Evolutionary conservation across 2,797 vertebrate species (phyloP), one percentile per base, ranked within the genome.

Genomic region (Labroides dimidiatus): DNA sequence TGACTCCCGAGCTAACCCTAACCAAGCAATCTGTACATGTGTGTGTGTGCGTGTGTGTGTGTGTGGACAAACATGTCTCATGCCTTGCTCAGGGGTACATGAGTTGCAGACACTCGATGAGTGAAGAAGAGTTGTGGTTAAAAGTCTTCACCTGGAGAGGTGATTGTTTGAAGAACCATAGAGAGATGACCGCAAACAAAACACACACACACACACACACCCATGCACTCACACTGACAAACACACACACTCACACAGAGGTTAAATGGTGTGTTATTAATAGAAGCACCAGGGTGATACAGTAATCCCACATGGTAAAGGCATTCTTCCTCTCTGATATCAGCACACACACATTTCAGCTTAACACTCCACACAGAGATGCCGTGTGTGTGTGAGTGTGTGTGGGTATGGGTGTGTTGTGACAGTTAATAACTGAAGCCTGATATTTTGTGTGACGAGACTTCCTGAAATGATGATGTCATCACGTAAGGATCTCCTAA

Each of bases 271-370:
- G 63, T 21, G 78, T 49, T 89, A 84, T 88, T 75, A 78, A 84
- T 88, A 84, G 88, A 81, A 67, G 76, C 24, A 61, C 64, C 75
- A 84, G 77, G 77, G 77, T 84, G 82, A 82, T 77, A 61, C 81
- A 59, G 75, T 87, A 68, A 82, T 84, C 72, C 75, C 66, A 39
- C 63, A 21, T 69, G 73, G 69, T 43, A 7, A 33, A 39, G 36
- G 59, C 69, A 78, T 84, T 81, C 64, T 78, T 77, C 39, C 71
- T 58, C 75, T 65, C 75, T 81, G 62, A 74, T 86, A 78, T 77
- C 81, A 75, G 44, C 65, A 16, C 59, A 68, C 66, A 55, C 68
- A 65, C 77, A 64, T 39, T 50, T 62, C 21, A 51, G 10, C 65
- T 63, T 65, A 79, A 60, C 58, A 23, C 64, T 72, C 63, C 20